Base-by-base conservation (phyloP, 2,888 invertebrate genomes). In the Hydriomena furcata region DNA sequence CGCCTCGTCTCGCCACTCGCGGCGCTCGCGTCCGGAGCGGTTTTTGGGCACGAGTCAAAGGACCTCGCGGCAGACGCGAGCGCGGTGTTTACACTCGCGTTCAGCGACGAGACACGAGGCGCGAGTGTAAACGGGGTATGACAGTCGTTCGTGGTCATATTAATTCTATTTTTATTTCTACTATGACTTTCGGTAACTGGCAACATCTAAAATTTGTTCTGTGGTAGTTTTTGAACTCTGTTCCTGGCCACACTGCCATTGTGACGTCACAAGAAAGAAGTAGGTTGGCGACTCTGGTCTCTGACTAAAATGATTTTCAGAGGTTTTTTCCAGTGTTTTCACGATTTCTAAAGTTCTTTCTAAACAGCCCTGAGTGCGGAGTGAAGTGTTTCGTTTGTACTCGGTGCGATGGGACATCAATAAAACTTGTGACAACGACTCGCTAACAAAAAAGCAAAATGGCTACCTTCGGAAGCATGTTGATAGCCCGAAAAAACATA, bases 381-480 rank as follows among this genome's bases (percentile, higher is more conserved):
- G 83, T 83, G 78, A 68, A 72, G 79, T 81, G 80, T 76, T 69
- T 70, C 66, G 68, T 67, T 71, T 80, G 74, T 71, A 77, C 76
- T 73, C 72, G 68, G 79, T 76, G 81, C 73, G 78, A 87, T 85
- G 81, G 76, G 69, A 71, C 71, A 71, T 67, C 69, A 73, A 65
- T 81, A 79, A 76, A 78, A 82, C 77, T 79, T 75, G 80, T 84
- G 84, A 76, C 79, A 72, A 77, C 84, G 77, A 84, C 82, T 84
- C 23, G 8, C 13, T 7, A 42, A 21, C 40, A 35, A 37, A 42
- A 46, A 43, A 52, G 47, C 52, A 52, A 52, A 52, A 52, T 52
- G 52, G 52, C 52, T 38, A 74, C 84, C 82, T 79, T 84, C 75
- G 84, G 82, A 78, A 84, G 83, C 86, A 82, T 84, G 82, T 82